Evolutionary conservation across 2,888 invertebrate genomes (phyloP).

Genomic region (Atrina japonica): DNA sequence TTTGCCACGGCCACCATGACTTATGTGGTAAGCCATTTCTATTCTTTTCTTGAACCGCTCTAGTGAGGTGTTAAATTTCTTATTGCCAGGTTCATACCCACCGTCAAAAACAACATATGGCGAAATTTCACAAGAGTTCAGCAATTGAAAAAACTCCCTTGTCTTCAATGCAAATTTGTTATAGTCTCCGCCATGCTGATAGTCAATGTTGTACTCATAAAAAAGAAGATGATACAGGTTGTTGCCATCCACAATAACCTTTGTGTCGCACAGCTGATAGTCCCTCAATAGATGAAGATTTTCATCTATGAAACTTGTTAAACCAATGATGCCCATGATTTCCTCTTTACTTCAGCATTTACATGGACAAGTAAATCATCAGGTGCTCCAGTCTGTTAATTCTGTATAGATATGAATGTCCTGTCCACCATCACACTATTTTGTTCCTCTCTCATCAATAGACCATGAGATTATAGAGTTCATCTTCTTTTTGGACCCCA

Average conservation of each 20-base stretch:
- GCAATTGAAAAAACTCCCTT: constrained; percentile 64
- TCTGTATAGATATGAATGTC: too few species aligned
- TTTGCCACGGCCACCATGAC: constrained; percentile 75
- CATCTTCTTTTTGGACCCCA: too few species aligned
- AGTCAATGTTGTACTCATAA: constrained; percentile 65
- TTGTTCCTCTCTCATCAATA: too few species aligned
- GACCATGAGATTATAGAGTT: too few species aligned
- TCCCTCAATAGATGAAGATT: constrained; percentile 81
- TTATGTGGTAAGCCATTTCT: constrained; percentile 55
- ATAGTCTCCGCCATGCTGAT: constrained; percentile 79
- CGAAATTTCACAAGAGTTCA: constrained; percentile 69
- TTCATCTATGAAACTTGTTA: constrained; percentile 85
- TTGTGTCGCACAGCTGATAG: constrained; percentile 70
- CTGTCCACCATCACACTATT: too few species aligned
- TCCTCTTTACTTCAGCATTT: too few species aligned
- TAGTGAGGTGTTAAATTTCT: constrained; percentile 74
- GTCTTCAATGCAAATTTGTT: constrained; percentile 67
- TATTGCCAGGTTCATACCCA: constrained; percentile 74
- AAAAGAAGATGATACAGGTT: constrained; percentile 76
- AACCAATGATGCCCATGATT: constrained; percentile 91
- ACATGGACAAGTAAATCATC: too few species aligned
- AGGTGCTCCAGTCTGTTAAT: too few species aligned
- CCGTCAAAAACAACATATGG: constrained; percentile 80
- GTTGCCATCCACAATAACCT: constrained; percentile 79
- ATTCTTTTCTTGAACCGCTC: constrained; percentile 69